A percentile compares a stretch with the other conserved stretches of the same genome.
Evolutionary conservation across 2,113 vertebrate genomes (phyloP).

Genomic region (Mormyrus iriodes): DNA sequence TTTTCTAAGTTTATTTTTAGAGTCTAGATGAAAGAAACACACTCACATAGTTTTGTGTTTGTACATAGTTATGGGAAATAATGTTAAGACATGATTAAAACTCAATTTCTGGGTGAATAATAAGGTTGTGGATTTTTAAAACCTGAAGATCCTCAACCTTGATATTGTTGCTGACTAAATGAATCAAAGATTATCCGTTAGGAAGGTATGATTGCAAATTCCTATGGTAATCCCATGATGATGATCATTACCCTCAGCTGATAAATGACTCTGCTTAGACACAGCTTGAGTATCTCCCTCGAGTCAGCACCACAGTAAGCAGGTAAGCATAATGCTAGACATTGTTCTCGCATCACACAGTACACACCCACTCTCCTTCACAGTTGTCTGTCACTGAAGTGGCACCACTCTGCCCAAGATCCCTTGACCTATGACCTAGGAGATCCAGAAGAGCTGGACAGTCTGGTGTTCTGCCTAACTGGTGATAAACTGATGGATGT

Average conservation of each 20-base stretch:
- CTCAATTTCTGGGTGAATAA: neutral
- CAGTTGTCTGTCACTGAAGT: neutral
- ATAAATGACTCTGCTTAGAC: neutral
- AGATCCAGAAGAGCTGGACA: neutral
- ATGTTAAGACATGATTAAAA: neutral
- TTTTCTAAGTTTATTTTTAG: neutral
- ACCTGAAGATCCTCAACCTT: neutral
- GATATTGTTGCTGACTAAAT: slow-evolving; percentile 4
- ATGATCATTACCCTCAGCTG: neutral
- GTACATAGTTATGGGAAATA: neutral
- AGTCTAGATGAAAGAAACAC: neutral
- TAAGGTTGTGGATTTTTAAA: neutral
- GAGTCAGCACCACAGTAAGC: neutral
- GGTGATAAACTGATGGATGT: neutral
- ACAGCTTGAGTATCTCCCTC: neutral
- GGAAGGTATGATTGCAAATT: neutral
- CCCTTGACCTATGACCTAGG: neutral
- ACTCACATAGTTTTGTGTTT: neutral
- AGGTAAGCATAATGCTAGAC: neutral
- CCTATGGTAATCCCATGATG: neutral
- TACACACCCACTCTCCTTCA: neutral
- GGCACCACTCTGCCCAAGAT: neutral
- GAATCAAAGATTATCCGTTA: neutral
- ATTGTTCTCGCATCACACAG: neutral
- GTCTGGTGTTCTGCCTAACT: neutral